Base-by-base conservation (phyloP, 2,888 invertebrate species). In the Ypsolopha sequella region DNA sequence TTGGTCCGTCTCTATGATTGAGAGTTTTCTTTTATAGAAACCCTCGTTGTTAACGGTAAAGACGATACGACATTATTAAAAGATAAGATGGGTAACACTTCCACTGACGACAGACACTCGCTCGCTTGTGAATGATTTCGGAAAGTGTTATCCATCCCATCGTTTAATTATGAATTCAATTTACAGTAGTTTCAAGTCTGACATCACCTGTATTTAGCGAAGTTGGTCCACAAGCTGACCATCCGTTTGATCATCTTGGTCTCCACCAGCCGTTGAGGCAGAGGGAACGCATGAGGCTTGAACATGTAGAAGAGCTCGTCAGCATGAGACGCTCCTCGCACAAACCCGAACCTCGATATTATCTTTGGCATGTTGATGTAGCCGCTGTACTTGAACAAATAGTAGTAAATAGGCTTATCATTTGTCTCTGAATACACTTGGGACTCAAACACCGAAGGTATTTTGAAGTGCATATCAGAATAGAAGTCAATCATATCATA, bases 151-250 rank as follows among this genome's bases (percentile, higher is more conserved):
- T 24, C 4, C 24, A 24, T 24, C 24, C 4, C 24, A 24, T 24
- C 24, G 2, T 24, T 24, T 24, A 24, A 24, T 24, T 24, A 24
- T 24, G 24, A 24, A 24, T 4, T 24, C 24, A 24, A 24, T 4
- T 24, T 24, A 24, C 24, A 24, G 24, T 24, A 24, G 24, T 24
- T 24, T 3, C 24, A 24, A 24, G 4, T 24, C 24, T 24, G 24
- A 24, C 4, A 4, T 59, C 60, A 86, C 86, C 75, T 67, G 58
- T 74, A 80, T 58, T 86, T 86, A 2, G 86, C 86, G 52, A 86
- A 86, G 61, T 86, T 86, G 0, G 85, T 85, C 85, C 85, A 86
- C 57, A 86, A 59, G 6, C 73, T 76, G 34, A 82, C 72, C 80
- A 86, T 80, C 1, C 74, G 63, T 41, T 64, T 62, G 46, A 78